phyloP scores from a whole-genome alignment of 2,888 invertebrate genomes.

The Tinea pellionella region DNA sequence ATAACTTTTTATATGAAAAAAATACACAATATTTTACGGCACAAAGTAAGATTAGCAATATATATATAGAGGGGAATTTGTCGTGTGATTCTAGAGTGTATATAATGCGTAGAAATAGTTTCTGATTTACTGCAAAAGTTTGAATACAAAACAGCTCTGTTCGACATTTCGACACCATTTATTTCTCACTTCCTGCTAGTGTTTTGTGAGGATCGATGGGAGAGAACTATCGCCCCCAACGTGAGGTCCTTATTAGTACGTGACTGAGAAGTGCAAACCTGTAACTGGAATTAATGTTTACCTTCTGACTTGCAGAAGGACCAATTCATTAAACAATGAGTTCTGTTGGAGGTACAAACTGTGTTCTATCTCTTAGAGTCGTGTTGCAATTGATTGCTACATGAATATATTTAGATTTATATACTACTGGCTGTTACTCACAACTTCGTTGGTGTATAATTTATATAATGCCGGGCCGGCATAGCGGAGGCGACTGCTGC shows the following conservation, averaged over 20 bases:
- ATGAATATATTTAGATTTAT: too few relatives aligned
- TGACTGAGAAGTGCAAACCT: conserved; percentile 29
- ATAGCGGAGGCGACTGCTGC: too few relatives aligned
- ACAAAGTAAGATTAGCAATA: conserved; percentile 9
- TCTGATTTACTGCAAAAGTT: conserved; percentile 47
- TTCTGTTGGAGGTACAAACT: background rate
- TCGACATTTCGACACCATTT: conserved; percentile 41
- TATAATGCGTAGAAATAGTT: conserved; percentile 28
- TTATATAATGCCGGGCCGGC: too few relatives aligned
- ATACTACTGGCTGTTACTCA: too few relatives aligned
- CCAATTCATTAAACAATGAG: conserved; percentile 13
- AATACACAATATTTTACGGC: conserved; percentile 1
- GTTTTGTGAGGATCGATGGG: conserved; percentile 31
- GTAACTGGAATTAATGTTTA: background rate
- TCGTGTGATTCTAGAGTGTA: background rate
- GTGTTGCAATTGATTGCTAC: too few relatives aligned
- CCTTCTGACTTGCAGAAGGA: conserved; percentile 12
- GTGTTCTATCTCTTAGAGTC: background rate
- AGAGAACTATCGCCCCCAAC: conserved; percentile 25
- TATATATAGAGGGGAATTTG: conserved; percentile 3
- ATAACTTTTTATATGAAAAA: conserved; percentile 8
- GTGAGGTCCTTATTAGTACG: conserved; percentile 30
- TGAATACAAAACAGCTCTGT: conserved; percentile 38
- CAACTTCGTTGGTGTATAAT: too few relatives aligned
- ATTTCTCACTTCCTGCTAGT: conserved; percentile 33